Percentiles rank a stretch among this genome's conserved stretches.
These are phyloP conservation scores for Ahaetulla prasina DNA, from an alignment of 2,113 vertebrate genomes.

Conservation along the genomic window DNA sequence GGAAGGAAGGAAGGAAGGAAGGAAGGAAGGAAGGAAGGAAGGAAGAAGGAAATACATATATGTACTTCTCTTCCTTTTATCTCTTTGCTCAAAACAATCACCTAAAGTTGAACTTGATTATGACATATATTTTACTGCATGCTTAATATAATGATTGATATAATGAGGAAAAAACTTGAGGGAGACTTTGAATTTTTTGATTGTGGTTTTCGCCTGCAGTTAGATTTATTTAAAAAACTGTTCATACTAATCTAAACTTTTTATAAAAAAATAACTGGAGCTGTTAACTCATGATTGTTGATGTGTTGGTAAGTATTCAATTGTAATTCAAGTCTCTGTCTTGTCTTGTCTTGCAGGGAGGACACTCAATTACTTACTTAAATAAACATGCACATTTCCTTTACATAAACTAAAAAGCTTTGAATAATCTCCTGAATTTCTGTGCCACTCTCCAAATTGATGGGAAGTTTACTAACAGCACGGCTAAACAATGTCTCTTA, in stretches of 20 bases:
- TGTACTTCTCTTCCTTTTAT: not conserved
- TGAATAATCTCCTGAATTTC: not conserved
- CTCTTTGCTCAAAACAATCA: not conserved
- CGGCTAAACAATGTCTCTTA: not conserved
- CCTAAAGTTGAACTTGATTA: not conserved
- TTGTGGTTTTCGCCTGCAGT: not conserved
- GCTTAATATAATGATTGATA: not conserved
- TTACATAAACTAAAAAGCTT: not conserved
- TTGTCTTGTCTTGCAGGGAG: not conserved
- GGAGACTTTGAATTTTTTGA: not conserved
- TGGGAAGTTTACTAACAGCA: slow-evolving; percentile 1
- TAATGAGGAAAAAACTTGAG: not conserved
- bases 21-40: not conserved
- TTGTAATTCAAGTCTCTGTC: not conserved
- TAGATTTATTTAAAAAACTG: not conserved
- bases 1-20: not conserved
- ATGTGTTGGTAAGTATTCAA: not conserved
- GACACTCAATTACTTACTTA: not conserved
- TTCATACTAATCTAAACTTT: not conserved
- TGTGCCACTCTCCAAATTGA: not conserved
- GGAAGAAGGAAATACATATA: not conserved
- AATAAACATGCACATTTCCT: not conserved
- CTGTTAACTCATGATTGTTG: not conserved
- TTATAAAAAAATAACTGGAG: not conserved
- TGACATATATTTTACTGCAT: not conserved